Evolutionary conservation across 2,888 invertebrate genomes (phyloP).

Genomic region (Pogonocherus hispidulus): DNA sequence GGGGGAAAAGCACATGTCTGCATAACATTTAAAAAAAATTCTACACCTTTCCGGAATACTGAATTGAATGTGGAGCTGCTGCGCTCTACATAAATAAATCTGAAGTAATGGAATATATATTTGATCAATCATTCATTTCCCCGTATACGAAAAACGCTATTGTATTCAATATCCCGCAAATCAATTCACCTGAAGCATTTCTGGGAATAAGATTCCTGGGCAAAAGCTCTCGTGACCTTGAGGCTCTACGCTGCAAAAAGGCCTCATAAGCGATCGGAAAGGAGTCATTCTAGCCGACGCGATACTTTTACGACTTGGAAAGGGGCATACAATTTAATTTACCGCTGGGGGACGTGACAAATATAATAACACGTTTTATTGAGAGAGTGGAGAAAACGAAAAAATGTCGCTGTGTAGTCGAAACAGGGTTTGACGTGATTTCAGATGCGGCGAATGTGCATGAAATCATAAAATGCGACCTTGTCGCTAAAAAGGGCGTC

Average conservation of each 20-base stretch:
- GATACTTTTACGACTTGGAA: constrained; percentile 5
- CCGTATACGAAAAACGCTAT: neutral
- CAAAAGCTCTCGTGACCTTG: neutral
- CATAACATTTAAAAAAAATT: neutral
- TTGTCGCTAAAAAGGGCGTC: too few relatives aligned
- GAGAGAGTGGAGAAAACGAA: neutral
- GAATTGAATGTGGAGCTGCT: neutral
- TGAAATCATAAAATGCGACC: neutral
- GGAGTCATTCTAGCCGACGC: neutral
- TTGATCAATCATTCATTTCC: neutral
- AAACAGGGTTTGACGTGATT: neutral
- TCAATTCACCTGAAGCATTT: neutral
- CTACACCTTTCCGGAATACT: neutral
- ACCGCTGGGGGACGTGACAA: constrained; percentile 37
- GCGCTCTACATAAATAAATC: neutral
- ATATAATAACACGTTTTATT: constrained; percentile 32
- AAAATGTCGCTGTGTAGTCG: neutral
- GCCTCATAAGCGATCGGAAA: neutral
- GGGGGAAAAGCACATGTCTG: neutral
- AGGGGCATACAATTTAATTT: constrained; percentile 35
- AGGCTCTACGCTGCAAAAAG: neutral
- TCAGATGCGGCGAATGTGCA: neutral
- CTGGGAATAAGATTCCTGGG: neutral
- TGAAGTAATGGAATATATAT: neutral
- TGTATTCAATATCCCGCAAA: neutral